Evolutionary conservation across 2,888 invertebrate species (phyloP).

Genomic region (Cephus pygmeus): DNA sequence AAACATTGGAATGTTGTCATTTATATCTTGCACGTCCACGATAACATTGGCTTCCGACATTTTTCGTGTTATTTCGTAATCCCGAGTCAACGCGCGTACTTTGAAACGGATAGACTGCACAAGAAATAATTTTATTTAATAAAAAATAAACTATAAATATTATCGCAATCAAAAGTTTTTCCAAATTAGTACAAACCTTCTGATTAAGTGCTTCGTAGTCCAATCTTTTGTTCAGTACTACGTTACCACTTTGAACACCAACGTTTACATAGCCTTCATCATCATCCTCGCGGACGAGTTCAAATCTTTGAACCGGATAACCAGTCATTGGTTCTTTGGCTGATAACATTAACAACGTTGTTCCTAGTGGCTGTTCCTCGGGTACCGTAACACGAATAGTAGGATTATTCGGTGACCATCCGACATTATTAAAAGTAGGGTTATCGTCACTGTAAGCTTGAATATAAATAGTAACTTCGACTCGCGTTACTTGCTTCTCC

Average conservation of each 20-base stretch:
- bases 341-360: conserved; percentile 75
- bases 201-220: conserved; percentile 81
- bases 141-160: background rate
- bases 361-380: conserved; percentile 82
- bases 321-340: conserved; percentile 79
- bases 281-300: conserved; percentile 53
- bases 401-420: conserved; percentile 79
- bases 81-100: conserved; percentile 65
- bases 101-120: conserved; percentile 65
- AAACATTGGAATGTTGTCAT: conserved; percentile 83
- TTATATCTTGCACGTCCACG: conserved; percentile 79
- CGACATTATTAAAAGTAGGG: conserved; percentile 78
- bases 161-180: background rate
- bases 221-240: conserved; percentile 78
- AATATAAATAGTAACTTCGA: conserved; percentile 81
- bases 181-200: conserved; percentile 65
- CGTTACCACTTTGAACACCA: conserved; percentile 77
- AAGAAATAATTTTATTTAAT: conserved; percentile 19
- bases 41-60: conserved; percentile 76
- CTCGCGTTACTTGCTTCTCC: conserved; percentile 73
- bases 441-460: conserved; percentile 82
- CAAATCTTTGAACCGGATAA: conserved; percentile 70
- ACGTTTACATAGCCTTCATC: conserved; percentile 61
- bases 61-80: conserved; percentile 65
- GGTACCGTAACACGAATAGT: conserved; percentile 75